Evolutionary conservation across 2,797 vertebrate species (phyloP), one percentile per base, ranked within the genome.

Genomic region (Alcedo atthis): DNA sequence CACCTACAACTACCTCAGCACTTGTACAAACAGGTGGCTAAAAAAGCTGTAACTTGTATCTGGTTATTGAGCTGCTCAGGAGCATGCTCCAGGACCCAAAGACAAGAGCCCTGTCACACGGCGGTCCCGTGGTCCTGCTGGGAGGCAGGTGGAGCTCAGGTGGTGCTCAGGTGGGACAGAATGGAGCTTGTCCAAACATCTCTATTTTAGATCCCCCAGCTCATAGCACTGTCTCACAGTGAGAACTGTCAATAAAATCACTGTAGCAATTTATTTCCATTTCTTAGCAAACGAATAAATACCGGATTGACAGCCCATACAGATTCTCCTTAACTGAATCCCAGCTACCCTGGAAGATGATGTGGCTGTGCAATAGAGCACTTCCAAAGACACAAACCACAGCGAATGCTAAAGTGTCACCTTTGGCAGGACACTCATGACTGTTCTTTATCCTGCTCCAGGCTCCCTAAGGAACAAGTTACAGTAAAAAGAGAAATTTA

Each of bases 311-410:
- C 95, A 96, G 95, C 96, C 95, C 95, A 95, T 96, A 97, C 92
- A 95, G 96, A 97, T 96, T 94, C 92, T 92, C 90, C 64, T 93
- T 96, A 96, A 96, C 89, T 91, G 81, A 95, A 96, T 96, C 87
- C 94, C 6, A 91, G 84, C 76, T 64, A 63, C 32, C 69, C 87
- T 71, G 64, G 85, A 90, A 95, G 90, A 94, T 93, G 61, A 37
- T 67, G 89, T 2, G 71, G 75, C 78, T 37, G 49, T 59, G 61
- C 4, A 6, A 67, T 3, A 75, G 77, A 76, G 78, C 61, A 73
- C 68, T 53, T 87, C 81, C 58, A 75, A 94, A 95, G 93, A 80
- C 59, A 59, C 75, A 90, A 87, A 92, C 86, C 81, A 67, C 86
- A 87, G 92, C 32, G 71, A 75, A 94, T 89, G 93, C 81, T 93